Conservation (phyloP, 1,140 invertebrate species). For the Leptinotarsa lineolata region DNA sequence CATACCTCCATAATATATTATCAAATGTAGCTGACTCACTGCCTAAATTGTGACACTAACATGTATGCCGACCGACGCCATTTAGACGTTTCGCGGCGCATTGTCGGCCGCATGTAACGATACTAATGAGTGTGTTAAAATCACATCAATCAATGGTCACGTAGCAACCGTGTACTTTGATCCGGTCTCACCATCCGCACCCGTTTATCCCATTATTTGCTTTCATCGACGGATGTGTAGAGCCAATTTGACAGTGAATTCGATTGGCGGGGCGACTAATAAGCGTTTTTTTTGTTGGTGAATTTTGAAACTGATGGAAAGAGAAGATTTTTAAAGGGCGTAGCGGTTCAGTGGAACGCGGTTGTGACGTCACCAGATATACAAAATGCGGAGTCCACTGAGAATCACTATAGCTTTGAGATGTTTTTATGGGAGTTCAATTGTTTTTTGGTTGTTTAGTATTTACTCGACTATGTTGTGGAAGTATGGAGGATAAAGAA, state of each 20-base stretch:
- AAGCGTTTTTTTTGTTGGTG: no score
- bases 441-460: no score
- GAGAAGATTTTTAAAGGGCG: no score
- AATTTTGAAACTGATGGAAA: no score
- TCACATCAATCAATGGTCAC: conserved; percentile 54
- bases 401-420: no score
- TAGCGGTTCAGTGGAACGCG: no score
- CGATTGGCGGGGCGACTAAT: background rate
- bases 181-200: conserved; percentile 24
- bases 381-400: no score
- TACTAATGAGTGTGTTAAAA: conserved; percentile 52
- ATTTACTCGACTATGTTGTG: no score
- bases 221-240: conserved; percentile 22
- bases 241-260: conserved; percentile 31
- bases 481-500: no score
- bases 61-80: conserved; percentile 36
- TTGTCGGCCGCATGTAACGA: conserved; percentile 22
- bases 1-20: conserved; percentile 4
- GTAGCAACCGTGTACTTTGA: conserved; percentile 48
- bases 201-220: conserved; percentile 27
- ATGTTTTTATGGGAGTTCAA: no score
- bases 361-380: no score
- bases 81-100: conserved; percentile 36
- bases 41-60: conserved; percentile 30
- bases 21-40: background rate